Percentiles rank a stretch among this genome's conserved stretches.
These are phyloP conservation scores for Ceyx margarethae DNA, from an alignment of 2,113 vertebrate genomes.

Conservation along the genomic window DNA sequence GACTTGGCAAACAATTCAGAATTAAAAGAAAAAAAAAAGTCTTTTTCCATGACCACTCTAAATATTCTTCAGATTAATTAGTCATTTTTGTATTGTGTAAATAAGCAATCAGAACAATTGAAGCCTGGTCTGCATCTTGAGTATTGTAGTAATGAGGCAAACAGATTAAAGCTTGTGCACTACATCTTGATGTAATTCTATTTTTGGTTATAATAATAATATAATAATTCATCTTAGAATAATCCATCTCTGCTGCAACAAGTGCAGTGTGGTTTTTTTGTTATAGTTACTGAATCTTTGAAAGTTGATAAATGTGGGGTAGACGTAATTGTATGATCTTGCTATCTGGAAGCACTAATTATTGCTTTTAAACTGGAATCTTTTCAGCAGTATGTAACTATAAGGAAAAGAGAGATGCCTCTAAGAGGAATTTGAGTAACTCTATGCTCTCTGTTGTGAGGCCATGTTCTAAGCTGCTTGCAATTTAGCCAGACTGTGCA, in stretches of 20 bases:
- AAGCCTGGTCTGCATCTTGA: background rate
- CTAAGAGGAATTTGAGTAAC: background rate
- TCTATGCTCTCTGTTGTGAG: background rate
- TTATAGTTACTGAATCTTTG: background rate
- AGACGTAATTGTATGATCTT: background rate
- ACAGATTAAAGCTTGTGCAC: background rate
- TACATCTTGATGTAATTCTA: background rate
- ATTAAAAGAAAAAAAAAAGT: background rate
- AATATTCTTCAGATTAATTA: background rate
- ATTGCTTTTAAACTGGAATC: background rate
- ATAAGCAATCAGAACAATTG: background rate
- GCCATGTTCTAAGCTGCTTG: background rate
- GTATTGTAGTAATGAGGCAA: background rate
- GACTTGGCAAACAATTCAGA: background rate
- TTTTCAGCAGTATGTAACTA: background rate
- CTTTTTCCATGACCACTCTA: background rate
- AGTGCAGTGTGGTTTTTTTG: background rate
- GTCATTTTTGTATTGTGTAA: background rate
- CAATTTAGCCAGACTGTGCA: background rate
- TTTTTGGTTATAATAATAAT: background rate
- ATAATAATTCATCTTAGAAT: no score
- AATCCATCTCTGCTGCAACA: background rate
- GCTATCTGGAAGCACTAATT: background rate
- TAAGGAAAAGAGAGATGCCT: background rate
- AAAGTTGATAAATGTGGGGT: background rate